phyloP scores from a whole-genome alignment of 2,888 invertebrate species.

The Ennomos fuscantarius region DNA sequence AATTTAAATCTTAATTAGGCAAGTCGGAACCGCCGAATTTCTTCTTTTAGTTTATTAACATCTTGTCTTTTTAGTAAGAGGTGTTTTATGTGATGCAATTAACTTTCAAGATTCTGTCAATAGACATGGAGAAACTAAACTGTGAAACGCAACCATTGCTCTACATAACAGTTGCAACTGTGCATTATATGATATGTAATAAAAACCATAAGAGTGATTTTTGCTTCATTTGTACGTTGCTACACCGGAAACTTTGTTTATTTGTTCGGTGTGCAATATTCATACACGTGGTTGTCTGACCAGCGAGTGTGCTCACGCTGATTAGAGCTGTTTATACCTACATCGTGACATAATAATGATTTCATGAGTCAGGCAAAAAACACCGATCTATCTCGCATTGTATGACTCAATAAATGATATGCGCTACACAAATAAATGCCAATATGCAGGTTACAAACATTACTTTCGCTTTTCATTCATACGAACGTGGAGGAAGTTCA shows the following conservation, averaged over 20 bases:
- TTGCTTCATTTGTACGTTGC: constrained; percentile 35
- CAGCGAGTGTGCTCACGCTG: constrained; percentile 40
- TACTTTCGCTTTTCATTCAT: constrained; percentile 42
- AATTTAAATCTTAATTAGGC: constrained; percentile 20
- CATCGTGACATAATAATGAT: constrained; percentile 50
- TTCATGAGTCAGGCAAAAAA: constrained; percentile 50
- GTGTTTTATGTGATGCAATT: constrained; percentile 11
- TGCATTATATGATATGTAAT: constrained; percentile 20
- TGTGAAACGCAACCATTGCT: not conserved
- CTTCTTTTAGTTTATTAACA: not conserved
- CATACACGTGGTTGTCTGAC: constrained; percentile 33
- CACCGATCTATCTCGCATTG: constrained; percentile 37
- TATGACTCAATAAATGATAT: constrained; percentile 31
- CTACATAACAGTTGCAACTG: constrained; percentile 8
- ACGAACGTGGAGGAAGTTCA: constrained; percentile 42
- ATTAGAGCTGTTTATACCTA: constrained; percentile 21
- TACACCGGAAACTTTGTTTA: constrained; percentile 51
- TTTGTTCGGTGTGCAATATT: constrained; percentile 44
- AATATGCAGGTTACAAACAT: constrained; percentile 29
- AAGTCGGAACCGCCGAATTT: constrained; percentile 7
- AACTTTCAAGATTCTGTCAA: constrained; percentile 15
- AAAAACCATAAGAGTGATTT: constrained; percentile 16
- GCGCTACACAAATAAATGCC: constrained; percentile 27
- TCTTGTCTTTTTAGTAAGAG: constrained; percentile 7
- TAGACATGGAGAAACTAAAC: constrained; percentile 7